phyloP scores from a whole-genome alignment of 2,113 vertebrate genomes.

The Anoura caudifer region DNA sequence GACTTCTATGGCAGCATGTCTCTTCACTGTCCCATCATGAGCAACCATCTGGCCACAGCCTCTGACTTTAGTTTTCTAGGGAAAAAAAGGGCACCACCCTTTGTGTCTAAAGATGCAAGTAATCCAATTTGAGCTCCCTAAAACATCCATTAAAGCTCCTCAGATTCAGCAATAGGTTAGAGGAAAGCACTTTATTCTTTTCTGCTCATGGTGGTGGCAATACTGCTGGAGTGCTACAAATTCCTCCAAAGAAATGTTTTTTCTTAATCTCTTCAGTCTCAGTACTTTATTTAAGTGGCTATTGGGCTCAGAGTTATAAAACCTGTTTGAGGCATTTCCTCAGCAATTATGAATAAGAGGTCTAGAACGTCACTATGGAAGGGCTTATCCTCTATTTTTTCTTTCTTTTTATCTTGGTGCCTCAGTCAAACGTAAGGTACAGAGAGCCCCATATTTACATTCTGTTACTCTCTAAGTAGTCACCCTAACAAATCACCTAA shows the following conservation, averaged over 20 bases:
- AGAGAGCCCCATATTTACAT: not conserved
- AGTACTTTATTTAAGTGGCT: not conserved
- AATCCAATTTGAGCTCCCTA: not conserved
- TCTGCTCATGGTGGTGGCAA: not conserved
- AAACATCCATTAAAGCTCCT: not conserved
- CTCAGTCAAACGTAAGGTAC: not conserved
- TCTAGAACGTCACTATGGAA: not conserved
- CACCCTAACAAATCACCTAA: not conserved
- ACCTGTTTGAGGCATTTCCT: not conserved
- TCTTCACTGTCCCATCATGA: not conserved
- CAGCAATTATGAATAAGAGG: not conserved
- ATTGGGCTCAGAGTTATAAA: not conserved
- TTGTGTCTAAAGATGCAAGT: not conserved
- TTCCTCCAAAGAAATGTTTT: constrained; percentile 2
- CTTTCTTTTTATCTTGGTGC: not conserved
- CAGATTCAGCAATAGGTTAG: not conserved
- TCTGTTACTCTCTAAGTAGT: not conserved
- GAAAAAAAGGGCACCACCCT: not conserved
- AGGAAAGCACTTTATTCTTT: not conserved
- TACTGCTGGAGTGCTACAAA: not conserved
- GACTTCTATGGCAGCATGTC: not conserved
- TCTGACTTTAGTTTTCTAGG: not conserved
- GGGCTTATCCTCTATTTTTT: not conserved
- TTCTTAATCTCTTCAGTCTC: not conserved
- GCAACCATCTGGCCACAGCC: not conserved